Percentiles rank a stretch among this genome's conserved stretches.
Conservation (phyloP, 2,797 vertebrate species). For the Semotilus atromaculatus region DNA sequence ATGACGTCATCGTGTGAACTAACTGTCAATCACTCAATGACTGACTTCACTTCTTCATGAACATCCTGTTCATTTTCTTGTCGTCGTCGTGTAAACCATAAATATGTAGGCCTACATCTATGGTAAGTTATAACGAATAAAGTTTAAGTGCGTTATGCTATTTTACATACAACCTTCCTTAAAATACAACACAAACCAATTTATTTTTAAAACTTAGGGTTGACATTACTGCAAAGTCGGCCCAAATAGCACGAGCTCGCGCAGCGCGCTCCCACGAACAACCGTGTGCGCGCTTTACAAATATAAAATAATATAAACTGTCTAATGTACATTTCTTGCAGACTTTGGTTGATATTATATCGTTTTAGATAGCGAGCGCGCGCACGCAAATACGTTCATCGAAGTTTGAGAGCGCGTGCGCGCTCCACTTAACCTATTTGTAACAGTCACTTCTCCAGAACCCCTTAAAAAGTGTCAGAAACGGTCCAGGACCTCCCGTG, state of each 20-base stretch:
- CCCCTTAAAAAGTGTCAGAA: background rate
- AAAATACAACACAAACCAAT: background rate
- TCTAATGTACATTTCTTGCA: background rate
- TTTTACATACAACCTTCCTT: accelerated
- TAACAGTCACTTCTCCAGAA: background rate
- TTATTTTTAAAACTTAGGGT: background rate
- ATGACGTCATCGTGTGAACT: too few species aligned
- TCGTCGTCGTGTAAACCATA: background rate
- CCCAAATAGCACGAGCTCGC: background rate
- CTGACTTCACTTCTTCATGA: background rate
- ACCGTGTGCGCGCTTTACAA: background rate
- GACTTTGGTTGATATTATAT: background rate
- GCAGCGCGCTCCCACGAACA: background rate
- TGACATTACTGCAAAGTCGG: background rate
- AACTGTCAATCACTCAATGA: background rate
- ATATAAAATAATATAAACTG: background rate
- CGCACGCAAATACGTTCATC: background rate
- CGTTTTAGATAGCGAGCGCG: background rate
- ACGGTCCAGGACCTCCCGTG: too few species aligned
- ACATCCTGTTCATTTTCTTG: background rate
- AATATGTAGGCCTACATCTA: too few species aligned
- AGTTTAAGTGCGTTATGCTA: background rate
- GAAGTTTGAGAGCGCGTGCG: background rate
- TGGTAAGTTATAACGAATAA: background rate
- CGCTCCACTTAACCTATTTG: background rate